Evolutionary conservation across 2,113 vertebrate species (phyloP), one percentile per base, ranked within the genome.

Genomic region (Apeltes quadracus): DNA sequence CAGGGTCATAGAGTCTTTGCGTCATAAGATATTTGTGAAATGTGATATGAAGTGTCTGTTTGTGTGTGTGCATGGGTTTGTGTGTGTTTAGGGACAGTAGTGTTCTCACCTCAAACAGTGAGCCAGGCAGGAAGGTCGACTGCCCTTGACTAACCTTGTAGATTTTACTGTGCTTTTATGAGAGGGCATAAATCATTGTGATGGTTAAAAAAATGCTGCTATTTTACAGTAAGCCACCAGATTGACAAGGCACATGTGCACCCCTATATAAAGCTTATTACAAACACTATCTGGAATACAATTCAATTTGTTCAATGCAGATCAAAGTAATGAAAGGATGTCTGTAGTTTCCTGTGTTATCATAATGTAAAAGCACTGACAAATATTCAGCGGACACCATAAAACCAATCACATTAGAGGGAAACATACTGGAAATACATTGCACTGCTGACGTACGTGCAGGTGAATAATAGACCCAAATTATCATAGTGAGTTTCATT

Each of bases 131-230:
- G 81, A 81, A 79, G 71, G 83, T 79, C 67, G 66, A 69, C 71
- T 84, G 84, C 81, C 92, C 93, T 93, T 93, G 89, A 86, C 87
- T 90, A 87, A 93, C 93, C 91, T 92, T 93, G 90, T 76, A 84
- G 79, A 69, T 86, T 91, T 89, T 86, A 90, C 83, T 61, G 79
- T 73, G 89, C 84, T 80, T 91, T 93, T 91, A 92, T 88, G 89
- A 83, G 86, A 68, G 50, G 81, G 57, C 75, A 90, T 93, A 92
- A 93, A 93, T 92, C 89, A 91, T 82, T 20, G 27, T 67, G 84
- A 84, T 88, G 84, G 69, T 85, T 34, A 27, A 20, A 20, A 57
- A 57, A 78, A 77, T 32, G 56, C 72, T 65, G 61, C 61, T 75
- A 63, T 89, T 91, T 89, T 90, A 89, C 81, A 84, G 82, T 69